Percentiles rank a stretch among this genome's conserved stretches.
phyloP scores from a whole-genome alignment of 1,140 invertebrate species.

The Hylyphantes graminicola region DNA sequence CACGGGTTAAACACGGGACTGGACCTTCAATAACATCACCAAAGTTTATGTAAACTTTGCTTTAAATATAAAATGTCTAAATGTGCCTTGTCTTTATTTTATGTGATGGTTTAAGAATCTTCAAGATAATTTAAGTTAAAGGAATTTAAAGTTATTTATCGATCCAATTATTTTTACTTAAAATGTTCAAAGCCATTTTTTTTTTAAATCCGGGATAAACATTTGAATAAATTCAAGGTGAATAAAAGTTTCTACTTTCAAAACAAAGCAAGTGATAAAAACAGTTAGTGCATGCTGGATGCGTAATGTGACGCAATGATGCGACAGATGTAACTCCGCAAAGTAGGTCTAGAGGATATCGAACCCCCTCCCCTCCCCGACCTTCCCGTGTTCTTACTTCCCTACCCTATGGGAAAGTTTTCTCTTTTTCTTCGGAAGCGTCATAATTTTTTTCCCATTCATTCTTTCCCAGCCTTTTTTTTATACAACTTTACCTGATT shows the following conservation, averaged over 20 bases:
- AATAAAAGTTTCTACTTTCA: background rate
- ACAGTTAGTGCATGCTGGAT: conserved; percentile 14
- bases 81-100: no score
- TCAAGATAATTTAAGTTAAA: no score
- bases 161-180: no score
- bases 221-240: background rate
- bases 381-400: conserved; percentile 17
- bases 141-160: no score
- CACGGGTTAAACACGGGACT: background rate
- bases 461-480: background rate
- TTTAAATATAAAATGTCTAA: no score
- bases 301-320: conserved; percentile 46
- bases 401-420: conserved; percentile 50
- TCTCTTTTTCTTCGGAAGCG: conserved; percentile 39
- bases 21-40: no score
- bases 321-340: conserved; percentile 51
- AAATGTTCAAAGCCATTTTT: no score
- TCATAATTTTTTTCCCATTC: conserved; percentile 22
- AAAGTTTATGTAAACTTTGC: no score
- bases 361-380: conserved; percentile 32
- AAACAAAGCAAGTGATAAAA: background rate
- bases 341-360: conserved; percentile 59
- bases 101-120: no score
- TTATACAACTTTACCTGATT: background rate
- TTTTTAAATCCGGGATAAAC: no score